Evolutionary conservation across 2,888 invertebrate genomes (phyloP).

Genomic region (Drosophila paramelanica): DNA sequence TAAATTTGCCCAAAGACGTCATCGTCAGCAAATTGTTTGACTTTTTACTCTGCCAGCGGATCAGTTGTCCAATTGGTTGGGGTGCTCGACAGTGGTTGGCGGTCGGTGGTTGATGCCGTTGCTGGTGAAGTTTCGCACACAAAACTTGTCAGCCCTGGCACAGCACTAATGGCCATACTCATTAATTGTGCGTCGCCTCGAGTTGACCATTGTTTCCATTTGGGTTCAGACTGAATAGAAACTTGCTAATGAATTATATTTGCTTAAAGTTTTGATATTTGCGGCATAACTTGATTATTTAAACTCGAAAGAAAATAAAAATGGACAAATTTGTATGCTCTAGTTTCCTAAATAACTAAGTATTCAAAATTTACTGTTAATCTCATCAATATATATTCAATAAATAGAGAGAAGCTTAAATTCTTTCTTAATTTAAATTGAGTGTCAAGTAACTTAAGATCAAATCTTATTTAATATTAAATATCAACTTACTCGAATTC

Average conservation of each 20-base stretch:
- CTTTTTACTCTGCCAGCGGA: constrained; percentile 48
- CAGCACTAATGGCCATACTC: constrained; percentile 45
- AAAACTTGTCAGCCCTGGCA: constrained; percentile 8
- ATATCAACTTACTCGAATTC: too few species aligned
- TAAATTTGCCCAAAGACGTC: constrained; percentile 62
- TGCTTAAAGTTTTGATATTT: constrained; percentile 7
- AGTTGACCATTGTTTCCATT: constrained; percentile 10
- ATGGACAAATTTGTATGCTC: too few species aligned
- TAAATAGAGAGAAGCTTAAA: too few species aligned
- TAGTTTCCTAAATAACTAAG: too few species aligned
- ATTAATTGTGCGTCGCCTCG: constrained; percentile 39
- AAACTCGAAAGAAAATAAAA: background rate
- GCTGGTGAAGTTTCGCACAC: background rate
- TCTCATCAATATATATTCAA: too few species aligned
- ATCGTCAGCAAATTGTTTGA: constrained; percentile 60
- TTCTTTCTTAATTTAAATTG: too few species aligned
- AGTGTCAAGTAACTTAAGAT: too few species aligned
- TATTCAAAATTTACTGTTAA: too few species aligned
- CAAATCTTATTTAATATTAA: too few species aligned
- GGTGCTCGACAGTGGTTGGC: background rate
- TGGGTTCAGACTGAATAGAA: background rate
- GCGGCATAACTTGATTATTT: background rate
- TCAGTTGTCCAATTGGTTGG: constrained; percentile 41
- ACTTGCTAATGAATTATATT: constrained; percentile 29
- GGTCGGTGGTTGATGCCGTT: background rate